phyloP scores from a whole-genome alignment of 2,113 vertebrate genomes.

The Pavo muticus region DNA sequence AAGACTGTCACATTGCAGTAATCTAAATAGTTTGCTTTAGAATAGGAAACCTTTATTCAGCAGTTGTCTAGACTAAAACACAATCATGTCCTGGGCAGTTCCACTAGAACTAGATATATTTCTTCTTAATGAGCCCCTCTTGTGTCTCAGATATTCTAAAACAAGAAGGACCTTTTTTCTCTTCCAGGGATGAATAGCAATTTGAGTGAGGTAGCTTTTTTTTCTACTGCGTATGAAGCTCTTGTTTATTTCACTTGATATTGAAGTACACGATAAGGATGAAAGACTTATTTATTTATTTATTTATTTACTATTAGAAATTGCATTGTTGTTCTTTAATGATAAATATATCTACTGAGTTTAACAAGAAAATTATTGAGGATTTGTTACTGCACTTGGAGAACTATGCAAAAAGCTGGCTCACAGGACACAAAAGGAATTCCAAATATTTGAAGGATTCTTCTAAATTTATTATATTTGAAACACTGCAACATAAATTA shows the following conservation, averaged over 20 bases:
- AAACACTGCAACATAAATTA: neutral
- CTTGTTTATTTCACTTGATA: neutral
- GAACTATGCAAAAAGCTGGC: neutral
- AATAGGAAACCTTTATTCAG: neutral
- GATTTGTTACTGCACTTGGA: neutral
- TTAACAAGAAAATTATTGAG: neutral
- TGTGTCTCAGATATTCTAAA: neutral
- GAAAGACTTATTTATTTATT: neutral
- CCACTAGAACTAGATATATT: neutral
- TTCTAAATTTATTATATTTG: neutral
- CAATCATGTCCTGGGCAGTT: neutral
- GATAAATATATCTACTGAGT: neutral
- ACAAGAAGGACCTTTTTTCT: neutral
- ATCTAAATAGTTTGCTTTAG: neutral
- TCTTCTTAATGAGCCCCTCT: neutral
- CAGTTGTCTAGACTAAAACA: neutral
- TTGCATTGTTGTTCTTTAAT: neutral
- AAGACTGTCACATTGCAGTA: neutral
- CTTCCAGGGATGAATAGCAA: neutral
- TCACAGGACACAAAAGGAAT: neutral
- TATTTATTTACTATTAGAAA: neutral
- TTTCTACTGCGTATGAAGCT: neutral
- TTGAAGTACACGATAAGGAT: neutral
- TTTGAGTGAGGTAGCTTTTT: neutral
- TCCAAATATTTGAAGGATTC: neutral